These are phyloP conservation scores for Saccostrea echinata DNA, from an alignment of 1,140 invertebrate genomes.

Conservation along the genomic window DNA sequence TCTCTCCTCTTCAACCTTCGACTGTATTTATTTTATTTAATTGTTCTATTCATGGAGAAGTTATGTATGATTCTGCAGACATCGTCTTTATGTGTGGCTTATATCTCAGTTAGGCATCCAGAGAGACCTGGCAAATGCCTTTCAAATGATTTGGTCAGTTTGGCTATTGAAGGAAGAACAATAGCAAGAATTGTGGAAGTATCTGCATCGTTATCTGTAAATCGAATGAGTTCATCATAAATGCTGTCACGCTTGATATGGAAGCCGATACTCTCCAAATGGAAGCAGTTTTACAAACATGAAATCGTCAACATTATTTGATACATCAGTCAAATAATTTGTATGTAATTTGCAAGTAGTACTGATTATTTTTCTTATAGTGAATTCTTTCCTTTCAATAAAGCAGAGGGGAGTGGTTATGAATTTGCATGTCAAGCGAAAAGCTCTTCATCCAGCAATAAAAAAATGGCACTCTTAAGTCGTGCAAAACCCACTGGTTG, in stretches of 20 bases:
- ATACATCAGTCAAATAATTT: no score
- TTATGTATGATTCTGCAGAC: slow-evolving; percentile 47
- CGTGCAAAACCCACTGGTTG: slow-evolving; percentile 49
- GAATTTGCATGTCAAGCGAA: slow-evolving; percentile 52
- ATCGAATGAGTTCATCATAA: no score
- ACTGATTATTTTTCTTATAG: not conserved
- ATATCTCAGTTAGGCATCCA: slow-evolving; percentile 50
- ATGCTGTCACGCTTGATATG: no score
- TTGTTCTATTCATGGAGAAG: slow-evolving; percentile 48
- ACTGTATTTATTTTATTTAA: slow-evolving; percentile 33
- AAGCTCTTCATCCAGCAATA: slow-evolving; percentile 58
- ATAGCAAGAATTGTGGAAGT: slow-evolving; percentile 46
- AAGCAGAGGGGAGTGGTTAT: slow-evolving; percentile 56
- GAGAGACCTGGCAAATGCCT: slow-evolving; percentile 51
- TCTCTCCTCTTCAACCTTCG: slow-evolving; percentile 41
- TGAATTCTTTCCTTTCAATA: not conserved
- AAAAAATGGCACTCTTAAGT: slow-evolving; percentile 50
- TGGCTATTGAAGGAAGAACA: slow-evolving; percentile 51
- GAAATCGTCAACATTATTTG: no score
- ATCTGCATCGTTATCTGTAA: slow-evolving; percentile 40
- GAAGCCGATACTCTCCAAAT: no score
- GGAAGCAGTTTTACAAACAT: no score
- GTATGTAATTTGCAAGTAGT: no score
- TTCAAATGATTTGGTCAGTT: slow-evolving; percentile 49
- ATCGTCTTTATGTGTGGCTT: slow-evolving; percentile 49